Base-by-base conservation (phyloP, 2,888 invertebrate species). In the Deilephila porcellus region DNA sequence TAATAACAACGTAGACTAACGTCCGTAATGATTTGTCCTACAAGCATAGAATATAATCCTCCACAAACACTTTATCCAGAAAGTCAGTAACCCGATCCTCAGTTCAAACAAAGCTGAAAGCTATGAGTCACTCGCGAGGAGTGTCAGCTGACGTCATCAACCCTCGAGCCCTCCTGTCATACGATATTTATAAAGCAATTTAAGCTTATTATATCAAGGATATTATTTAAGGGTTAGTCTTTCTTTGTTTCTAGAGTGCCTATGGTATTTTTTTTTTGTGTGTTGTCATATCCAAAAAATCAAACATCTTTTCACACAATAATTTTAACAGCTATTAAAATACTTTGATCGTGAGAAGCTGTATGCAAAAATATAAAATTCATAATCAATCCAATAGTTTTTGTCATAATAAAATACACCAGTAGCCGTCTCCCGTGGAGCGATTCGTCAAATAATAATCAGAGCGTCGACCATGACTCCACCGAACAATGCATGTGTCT, bases 401-500 rank as follows among this genome's bases (percentile, higher is more conserved):
- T 70, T 60, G 62, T 71, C 74, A 72, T 76, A 63, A 19, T 56
- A 53, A 74, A 74, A 73, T 52, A 73, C 74, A 77, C 45, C 67
- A 76, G 82, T 81, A 83, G 81, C 79, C 52, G 67, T 75, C 75
- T 70, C 74, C 73, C 73, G 78, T 76, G 75, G 75, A 75, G 80
- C 76, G 73, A 80, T 82, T 76, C 76, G 72, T 78, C 79, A 79
- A 79, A 72, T 79, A 74, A 71, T 77, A 78, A 77, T 77, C 45
- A 78, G 77, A 76, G 74, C 71, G 70, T 8, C 63, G 81, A 76
- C 85, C 85, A 77, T 86, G 83, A 84, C 83, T 83, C 73, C 71
- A 75, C 76, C 81, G 76, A 80, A 83, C 84, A 83, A 83, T 83
- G 83, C 79, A 80, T 80, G 81, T 78, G 79, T 76, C 76, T 78